Evolutionary conservation across 2,888 invertebrate species (phyloP).

Genomic region (Cyaniris semiargus): DNA sequence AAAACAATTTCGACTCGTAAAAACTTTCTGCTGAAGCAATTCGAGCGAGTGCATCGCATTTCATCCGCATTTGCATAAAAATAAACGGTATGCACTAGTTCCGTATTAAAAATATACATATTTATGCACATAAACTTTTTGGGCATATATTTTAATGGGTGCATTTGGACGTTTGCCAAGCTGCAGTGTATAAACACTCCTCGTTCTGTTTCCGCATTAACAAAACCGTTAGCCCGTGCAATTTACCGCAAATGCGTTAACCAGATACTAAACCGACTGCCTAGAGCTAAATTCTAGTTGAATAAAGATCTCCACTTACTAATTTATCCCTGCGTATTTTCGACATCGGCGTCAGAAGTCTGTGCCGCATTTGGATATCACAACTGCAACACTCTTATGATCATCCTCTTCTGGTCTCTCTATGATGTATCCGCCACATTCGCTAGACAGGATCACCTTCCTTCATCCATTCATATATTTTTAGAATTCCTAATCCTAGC

Average conservation of each 20-base stretch:
- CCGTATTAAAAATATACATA: slow-evolving; percentile 17
- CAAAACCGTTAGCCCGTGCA: slow-evolving; percentile 11
- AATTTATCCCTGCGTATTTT: slow-evolving; percentile 58
- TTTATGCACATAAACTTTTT: slow-evolving; percentile 18
- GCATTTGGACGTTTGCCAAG: slow-evolving; percentile 15
- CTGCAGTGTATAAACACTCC: slow-evolving; percentile 22
- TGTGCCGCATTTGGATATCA: slow-evolving; percentile 45
- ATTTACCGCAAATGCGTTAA: slow-evolving; percentile 20
- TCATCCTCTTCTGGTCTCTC: slow-evolving; percentile 24
- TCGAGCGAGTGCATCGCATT: not conserved
- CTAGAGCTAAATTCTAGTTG: slow-evolving; percentile 14
- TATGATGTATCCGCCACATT: not conserved
- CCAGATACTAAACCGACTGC: not conserved
- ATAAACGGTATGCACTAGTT: not conserved
- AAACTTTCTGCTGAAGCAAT: not conserved
- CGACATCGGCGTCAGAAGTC: slow-evolving; percentile 51
- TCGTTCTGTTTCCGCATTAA: slow-evolving; percentile 13
- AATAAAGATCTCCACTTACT: slow-evolving; percentile 46
- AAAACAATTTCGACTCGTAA: slow-evolving; percentile 34
- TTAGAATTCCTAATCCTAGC: not conserved
- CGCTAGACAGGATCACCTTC: not conserved
- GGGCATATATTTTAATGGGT: slow-evolving; percentile 18
- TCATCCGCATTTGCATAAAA: slow-evolving; percentile 8
- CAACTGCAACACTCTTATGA: slow-evolving; percentile 42
- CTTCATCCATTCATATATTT: not conserved